Percentiles rank a stretch among this genome's conserved stretches.
phyloP scores from a whole-genome alignment of 2,797 vertebrate genomes.

The Mastacembelus armatus region DNA sequence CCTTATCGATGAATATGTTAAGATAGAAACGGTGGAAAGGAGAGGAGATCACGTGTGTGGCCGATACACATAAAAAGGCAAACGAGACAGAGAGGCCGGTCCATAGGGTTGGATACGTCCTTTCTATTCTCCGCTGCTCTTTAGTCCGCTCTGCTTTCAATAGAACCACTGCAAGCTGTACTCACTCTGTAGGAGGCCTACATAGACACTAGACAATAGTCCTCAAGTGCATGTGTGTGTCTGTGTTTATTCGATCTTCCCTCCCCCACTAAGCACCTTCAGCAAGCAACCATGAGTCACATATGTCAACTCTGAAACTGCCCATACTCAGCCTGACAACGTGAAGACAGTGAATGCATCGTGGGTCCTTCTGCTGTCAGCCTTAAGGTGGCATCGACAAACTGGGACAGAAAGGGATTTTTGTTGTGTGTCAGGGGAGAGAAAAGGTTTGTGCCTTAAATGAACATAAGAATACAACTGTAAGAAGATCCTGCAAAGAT shows the following conservation, averaged over 20 bases:
- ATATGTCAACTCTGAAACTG: conserved; percentile 32
- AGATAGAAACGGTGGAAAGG: conserved; percentile 27
- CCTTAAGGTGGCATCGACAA: conserved; percentile 13
- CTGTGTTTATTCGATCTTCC: conserved; percentile 45
- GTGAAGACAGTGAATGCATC: background rate
- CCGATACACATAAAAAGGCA: conserved; percentile 47
- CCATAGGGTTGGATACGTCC: conserved; percentile 18
- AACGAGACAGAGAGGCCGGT: conserved; percentile 22
- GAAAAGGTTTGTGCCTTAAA: background rate
- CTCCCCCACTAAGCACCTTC: conserved; percentile 46
- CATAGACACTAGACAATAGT: conserved; percentile 45
- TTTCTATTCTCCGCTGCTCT: conserved; percentile 46
- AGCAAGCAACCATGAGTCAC: conserved; percentile 48
- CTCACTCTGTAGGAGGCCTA: conserved; percentile 57
- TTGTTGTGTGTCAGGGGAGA: conserved; percentile 4
- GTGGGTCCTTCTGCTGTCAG: conserved; percentile 10
- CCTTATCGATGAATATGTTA: background rate
- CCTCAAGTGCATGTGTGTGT: conserved; percentile 39
- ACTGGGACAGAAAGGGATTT: conserved; percentile 10
- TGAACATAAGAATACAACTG: conserved; percentile 2
- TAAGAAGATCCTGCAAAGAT: background rate
- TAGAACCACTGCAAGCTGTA: conserved; percentile 40
- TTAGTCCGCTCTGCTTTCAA: conserved; percentile 55
- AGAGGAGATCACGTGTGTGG: conserved; percentile 38
- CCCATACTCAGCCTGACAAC: conserved; percentile 8